A percentile compares a stretch with the other conserved stretches of the same genome.
Conservation (phyloP, 2,113 vertebrate species). For the Toxotes chatareus region DNA sequence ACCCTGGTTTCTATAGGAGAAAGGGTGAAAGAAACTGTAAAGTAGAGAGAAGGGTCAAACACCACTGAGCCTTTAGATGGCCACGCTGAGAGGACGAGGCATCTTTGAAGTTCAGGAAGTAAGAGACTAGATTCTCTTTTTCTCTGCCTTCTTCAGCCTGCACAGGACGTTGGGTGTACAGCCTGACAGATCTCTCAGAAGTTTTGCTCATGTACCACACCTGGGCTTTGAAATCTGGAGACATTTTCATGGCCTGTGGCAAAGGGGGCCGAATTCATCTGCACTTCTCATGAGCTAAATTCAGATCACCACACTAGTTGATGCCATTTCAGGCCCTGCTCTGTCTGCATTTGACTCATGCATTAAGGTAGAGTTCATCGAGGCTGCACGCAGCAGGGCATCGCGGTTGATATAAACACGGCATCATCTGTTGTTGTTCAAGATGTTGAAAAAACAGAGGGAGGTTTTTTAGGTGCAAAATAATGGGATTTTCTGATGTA, state of each 20-base stretch:
- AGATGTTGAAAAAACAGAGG: background rate
- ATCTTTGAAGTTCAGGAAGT: conserved; percentile 86
- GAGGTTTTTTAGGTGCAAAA: background rate
- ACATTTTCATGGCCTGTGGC: conserved; percentile 61
- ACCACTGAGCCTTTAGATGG: conserved; percentile 75
- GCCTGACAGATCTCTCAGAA: conserved; percentile 81
- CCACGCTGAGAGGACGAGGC: conserved; percentile 75
- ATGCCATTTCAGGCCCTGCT: conserved; percentile 16
- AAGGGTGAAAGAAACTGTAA: conserved; percentile 45
- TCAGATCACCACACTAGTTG: conserved; percentile 51
- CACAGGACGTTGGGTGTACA: conserved; percentile 59
- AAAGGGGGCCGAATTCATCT: conserved; percentile 62
- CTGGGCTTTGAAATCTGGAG: conserved; percentile 83
- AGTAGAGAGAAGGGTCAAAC: conserved; percentile 69
- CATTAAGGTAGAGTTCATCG: conserved; percentile 21
- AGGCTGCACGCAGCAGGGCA: background rate
- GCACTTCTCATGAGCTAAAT: conserved; percentile 72
- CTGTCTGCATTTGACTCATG: background rate
- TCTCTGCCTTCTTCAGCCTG: conserved; percentile 66
- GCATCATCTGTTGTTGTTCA: too few species aligned
- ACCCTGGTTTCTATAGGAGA: conserved; percentile 30
- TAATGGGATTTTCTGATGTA: conserved; percentile 21
- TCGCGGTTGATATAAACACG: background rate
- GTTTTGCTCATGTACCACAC: conserved; percentile 70
- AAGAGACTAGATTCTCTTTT: conserved; percentile 71